A percentile compares a stretch with the other conserved stretches of the same genome.
Evolutionary conservation across 2,888 invertebrate species (phyloP).

Genomic region (Brenthis daphne): DNA sequence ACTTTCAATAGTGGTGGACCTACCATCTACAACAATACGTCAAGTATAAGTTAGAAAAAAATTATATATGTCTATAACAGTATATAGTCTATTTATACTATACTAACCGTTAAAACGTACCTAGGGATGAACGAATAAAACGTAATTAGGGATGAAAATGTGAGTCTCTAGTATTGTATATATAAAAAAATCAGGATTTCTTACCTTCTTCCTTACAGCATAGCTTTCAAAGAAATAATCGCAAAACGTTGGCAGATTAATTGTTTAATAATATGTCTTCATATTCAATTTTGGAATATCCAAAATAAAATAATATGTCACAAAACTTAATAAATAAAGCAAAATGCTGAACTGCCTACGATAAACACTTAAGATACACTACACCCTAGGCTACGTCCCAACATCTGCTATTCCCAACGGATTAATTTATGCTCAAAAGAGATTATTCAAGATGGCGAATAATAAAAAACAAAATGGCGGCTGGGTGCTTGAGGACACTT

Average conservation of each 20-base stretch:
- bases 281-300: too few relatives aligned
- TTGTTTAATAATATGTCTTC: too few relatives aligned
- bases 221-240: background rate
- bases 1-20: too few relatives aligned
- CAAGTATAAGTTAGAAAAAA: too few relatives aligned
- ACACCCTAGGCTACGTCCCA: conserved; percentile 54
- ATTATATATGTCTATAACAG: too few relatives aligned
- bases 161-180: background rate
- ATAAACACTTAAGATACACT: conserved; percentile 44
- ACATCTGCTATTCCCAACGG: conserved; percentile 65
- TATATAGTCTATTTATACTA: too few relatives aligned
- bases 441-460: conserved; percentile 68
- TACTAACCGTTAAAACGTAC: too few relatives aligned
- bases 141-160: too few relatives aligned
- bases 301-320: background rate
- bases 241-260: too few relatives aligned
- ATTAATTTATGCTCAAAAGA: conserved; percentile 66
- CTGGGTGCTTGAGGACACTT: conserved; percentile 58
- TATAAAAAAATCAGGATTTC: background rate
- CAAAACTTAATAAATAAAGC: conserved; percentile 16
- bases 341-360: conserved; percentile 31
- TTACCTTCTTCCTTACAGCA: conserved; percentile 5
- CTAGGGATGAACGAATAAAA: too few relatives aligned
- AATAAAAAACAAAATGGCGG: conserved; percentile 69
- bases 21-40: too few relatives aligned